Conservation (phyloP, 2,797 vertebrate genomes). For the Spheniscus humboldti region DNA sequence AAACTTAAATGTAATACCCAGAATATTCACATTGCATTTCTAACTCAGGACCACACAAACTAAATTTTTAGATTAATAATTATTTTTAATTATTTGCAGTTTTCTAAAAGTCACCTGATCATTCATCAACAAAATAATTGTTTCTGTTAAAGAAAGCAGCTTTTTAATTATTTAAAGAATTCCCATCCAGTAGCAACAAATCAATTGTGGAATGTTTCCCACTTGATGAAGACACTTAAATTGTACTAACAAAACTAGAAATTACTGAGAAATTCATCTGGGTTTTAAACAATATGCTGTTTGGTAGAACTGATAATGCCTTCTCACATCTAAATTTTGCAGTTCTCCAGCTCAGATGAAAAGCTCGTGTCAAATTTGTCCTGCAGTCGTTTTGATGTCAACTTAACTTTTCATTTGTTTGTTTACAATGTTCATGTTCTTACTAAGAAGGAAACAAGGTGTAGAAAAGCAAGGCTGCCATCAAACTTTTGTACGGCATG, state of each 20-base stretch:
- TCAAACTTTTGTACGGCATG: background rate
- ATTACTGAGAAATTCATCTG: background rate
- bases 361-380: background rate
- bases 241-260: background rate
- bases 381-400: background rate
- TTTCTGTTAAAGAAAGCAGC: background rate
- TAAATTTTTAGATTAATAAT: background rate
- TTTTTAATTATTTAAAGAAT: background rate
- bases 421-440: background rate
- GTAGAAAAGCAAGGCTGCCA: background rate
- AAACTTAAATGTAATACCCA: background rate
- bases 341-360: background rate
- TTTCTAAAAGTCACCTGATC: background rate
- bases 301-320: background rate
- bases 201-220: background rate
- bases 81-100: background rate
- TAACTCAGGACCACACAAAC: accelerated
- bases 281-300: background rate
- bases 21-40: background rate
- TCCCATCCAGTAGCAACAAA: background rate
- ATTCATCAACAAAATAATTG: background rate
- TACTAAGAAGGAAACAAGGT: background rate
- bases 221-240: background rate
- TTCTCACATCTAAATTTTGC: background rate
- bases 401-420: background rate